Evolutionary conservation across 2,113 vertebrate species (phyloP), one percentile per base, ranked within the genome.

Genomic region (Bungarus multicinctus): DNA sequence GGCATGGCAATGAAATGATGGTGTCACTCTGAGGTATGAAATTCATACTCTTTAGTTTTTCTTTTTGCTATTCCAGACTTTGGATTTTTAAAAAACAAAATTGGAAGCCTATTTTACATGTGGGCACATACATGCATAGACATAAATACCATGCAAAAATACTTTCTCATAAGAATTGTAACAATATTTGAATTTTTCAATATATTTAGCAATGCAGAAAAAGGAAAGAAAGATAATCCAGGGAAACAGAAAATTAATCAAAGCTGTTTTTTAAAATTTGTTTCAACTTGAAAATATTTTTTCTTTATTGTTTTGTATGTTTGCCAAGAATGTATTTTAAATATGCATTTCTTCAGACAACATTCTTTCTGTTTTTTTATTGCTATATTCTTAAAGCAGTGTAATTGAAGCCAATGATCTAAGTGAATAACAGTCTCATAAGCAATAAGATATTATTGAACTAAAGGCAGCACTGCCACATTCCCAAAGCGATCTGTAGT

Each of bases 401-500:
- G n/a, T 11, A 85, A 25, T 10, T 45, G 1, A 0, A 0, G 85
- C 4, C 30, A 60, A 34, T 12, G 45, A 69, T 55, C 16, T 10
- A 91, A 60, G 27, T 90, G 50, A 16, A 22, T 87, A 0, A 60
- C 55, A 89, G 39, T 43, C 92, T 45, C 54, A 60, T 89, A 88
- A 18, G 5, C 34, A 92, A 47, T 0, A 5, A 3, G 5, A 43
- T 1, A 90, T 1, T 20, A 52, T 16, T 91, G 54, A 0, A 0
- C 0, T 3, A 74, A 10, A 91, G 23, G 0, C 9, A 25, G 0
- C 2, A 88, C 60, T 90, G 90, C 69, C 81, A 34, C 64, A 86
- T 87, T 12, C 47, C 3, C 55, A 55, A 45, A 30, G 89, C 43
- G 69, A 39, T 34, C 22, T 18, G 34, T 2, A 91, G 74, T 10